Evolutionary conservation across 2,113 vertebrate species (phyloP), one percentile per base, ranked within the genome.

Genomic region (Ciconia stormi): DNA sequence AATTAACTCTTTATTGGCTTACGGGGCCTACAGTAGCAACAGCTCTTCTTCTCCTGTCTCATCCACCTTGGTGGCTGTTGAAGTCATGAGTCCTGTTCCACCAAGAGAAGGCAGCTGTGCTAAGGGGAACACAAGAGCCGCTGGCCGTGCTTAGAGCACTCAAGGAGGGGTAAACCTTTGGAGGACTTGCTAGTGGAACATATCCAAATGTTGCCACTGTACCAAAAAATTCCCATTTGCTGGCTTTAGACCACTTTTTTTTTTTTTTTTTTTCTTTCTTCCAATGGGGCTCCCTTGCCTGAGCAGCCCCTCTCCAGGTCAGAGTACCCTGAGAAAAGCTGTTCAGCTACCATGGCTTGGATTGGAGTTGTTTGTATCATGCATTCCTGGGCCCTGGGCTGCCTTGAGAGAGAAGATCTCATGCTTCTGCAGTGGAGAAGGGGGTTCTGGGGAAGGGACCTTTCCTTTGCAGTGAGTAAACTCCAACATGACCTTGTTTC

Each of bases 1-100:
- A 63, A 81, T 94, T 91, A 66, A 89, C 76, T 81, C 89, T 44
- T 84, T 23, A 10, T 30, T 30, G 50, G 40, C 34, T 80, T 32
- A 3, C 0, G 1, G 6, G 29, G 6, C 38, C 34, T 30, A 11
- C 1, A 1, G 42, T 15, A 49, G 56, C 46, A 61, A n/a, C 59
- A 62, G 32, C 69, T 21, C 40, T 50, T 58, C 62, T 16, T 42
- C 52, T 67, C 15, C 65, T n/a, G 11, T 16, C 16, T 22, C 29
- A 7, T 30, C 52, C 17, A 5, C 11, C 62, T 53, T 4, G 46
- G 50, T 46, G 56, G 15, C 50, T 38, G 4, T 6, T 27, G 46
- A 40, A 44, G 47, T 44, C 17, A 25, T 4, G 4, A 3, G 34
- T 80, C 27, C 34, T 6, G 3, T 29, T 50, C 46, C 50, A 20